Evolutionary conservation across 2,797 vertebrate genomes (phyloP), one percentile per base, ranked within the genome.

Genomic region (Acanthurus lineatus): DNA sequence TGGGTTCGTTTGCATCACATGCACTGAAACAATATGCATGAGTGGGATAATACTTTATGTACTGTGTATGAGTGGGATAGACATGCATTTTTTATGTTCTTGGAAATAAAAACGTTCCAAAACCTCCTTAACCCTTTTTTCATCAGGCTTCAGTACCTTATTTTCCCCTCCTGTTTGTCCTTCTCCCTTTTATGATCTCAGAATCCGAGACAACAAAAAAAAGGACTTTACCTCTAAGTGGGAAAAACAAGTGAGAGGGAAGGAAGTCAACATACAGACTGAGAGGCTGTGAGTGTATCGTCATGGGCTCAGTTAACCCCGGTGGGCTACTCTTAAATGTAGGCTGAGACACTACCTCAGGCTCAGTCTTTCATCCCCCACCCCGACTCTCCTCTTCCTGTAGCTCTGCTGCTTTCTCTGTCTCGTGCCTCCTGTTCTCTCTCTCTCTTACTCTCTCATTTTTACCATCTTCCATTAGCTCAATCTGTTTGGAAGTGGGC

Each of bases 301-400:
- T 86, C 73, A 52, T 16, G 73, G 77, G 73, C 68, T 75, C 69
- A 9, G 66, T 84, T 89, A 90, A 90, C 81, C 84, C 75, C 49
- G 3, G 73, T 61, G 83, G 80, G 75, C 81, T 81, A 25, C 75
- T 88, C 82, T 85, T 87, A 86, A 90, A 84, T 82, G 81, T 79
- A 85, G 85, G 80, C 80, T 86, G 77, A 89, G 84, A 87, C 88
- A 49, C 73, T 42, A 84, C 81, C 80, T 87, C 77, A 47, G 83
- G 85, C 86, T 86, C 64, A 81, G 71, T 74, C 87, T 91, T 90
- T 91, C 79, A 90, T 90, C 78, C 58, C 20, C 53, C 20, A 73
- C 35, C 42, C 14, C 47, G 10, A 25, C 84, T 88, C 61, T 64
- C 38, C 22, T 69, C 77, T 67, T 73, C 71, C 75, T 69, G 63